Conservation (phyloP, 2,888 invertebrate species). For the Electrophaes corylata region DNA sequence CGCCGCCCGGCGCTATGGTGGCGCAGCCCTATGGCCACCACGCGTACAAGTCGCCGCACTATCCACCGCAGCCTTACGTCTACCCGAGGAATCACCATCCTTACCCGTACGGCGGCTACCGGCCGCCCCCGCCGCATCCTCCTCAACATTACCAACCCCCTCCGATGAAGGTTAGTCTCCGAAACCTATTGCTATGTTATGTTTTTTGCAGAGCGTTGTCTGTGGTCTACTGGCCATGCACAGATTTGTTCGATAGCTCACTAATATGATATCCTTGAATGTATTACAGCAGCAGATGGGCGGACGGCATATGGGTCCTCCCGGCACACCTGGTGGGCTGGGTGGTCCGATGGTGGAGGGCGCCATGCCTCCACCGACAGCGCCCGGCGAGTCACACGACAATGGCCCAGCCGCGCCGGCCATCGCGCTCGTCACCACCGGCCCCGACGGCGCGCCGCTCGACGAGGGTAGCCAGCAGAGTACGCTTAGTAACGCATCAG, state of each 20-base stretch:
- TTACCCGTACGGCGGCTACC: constrained; percentile 76
- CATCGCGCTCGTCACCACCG: constrained; percentile 94
- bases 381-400: constrained; percentile 86
- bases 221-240: neutral
- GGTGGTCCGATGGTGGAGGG: constrained; percentile 84
- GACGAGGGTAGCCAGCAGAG: constrained; percentile 97
- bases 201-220: neutral
- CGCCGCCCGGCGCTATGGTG: constrained; percentile 72
- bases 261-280: constrained; percentile 45
- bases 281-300: constrained; percentile 72
- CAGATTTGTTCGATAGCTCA: too few relatives aligned
- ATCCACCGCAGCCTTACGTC: constrained; percentile 78
- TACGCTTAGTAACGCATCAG: constrained; percentile 95
- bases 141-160: constrained; percentile 73
- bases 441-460: constrained; percentile 94
- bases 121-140: constrained; percentile 74
- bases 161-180: constrained; percentile 60
- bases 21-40: constrained; percentile 75
- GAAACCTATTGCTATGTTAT: neutral
- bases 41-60: constrained; percentile 74
- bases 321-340: constrained; percentile 69
- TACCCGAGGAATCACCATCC: constrained; percentile 79
- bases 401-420: constrained; percentile 89
- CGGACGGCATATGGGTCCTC: constrained; percentile 82
- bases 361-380: constrained; percentile 85